phyloP scores from a whole-genome alignment of 2,113 vertebrate species.

The Murina feae region DNA sequence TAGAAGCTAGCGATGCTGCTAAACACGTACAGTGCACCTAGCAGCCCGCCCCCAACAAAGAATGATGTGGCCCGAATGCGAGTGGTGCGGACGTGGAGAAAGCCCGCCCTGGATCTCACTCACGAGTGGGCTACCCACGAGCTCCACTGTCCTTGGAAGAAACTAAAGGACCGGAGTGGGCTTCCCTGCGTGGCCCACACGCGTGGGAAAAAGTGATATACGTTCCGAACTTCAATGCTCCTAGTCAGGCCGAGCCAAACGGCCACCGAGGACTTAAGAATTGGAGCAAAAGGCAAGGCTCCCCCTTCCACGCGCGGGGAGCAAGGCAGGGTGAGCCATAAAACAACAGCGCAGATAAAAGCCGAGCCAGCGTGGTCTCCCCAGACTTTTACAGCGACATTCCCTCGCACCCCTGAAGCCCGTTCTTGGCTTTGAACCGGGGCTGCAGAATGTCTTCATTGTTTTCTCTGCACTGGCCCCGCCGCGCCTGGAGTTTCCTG shows the following conservation, averaged over 20 bases:
- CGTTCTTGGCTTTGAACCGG: slow-evolving; percentile 21
- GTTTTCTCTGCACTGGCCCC: neutral
- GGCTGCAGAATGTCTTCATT: slow-evolving; percentile 26
- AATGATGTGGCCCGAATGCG: too few species aligned
- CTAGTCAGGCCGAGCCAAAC: neutral
- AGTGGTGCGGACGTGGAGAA: neutral
- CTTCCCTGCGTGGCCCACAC: neutral
- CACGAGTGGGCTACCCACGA: fast-evolving
- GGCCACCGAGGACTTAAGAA: neutral
- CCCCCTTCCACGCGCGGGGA: neutral
- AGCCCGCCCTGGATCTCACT: neutral
- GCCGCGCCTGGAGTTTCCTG: neutral
- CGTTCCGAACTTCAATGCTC: neutral
- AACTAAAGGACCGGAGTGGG: fast-evolving
- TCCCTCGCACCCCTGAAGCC: neutral
- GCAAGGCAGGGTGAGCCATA: neutral
- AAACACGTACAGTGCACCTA: fast-evolving
- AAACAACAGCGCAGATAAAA: neutral
- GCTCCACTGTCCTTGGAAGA: neutral
- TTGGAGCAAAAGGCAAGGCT: neutral
- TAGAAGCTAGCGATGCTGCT: neutral
- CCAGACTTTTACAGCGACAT: neutral
- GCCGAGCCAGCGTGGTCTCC: neutral
- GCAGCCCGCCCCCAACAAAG: too few species aligned
- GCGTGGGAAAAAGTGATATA: neutral